Evolutionary conservation across 2,113 vertebrate genomes (phyloP), one percentile per base, ranked within the genome.

Genomic region (Seriola aureovittata): DNA sequence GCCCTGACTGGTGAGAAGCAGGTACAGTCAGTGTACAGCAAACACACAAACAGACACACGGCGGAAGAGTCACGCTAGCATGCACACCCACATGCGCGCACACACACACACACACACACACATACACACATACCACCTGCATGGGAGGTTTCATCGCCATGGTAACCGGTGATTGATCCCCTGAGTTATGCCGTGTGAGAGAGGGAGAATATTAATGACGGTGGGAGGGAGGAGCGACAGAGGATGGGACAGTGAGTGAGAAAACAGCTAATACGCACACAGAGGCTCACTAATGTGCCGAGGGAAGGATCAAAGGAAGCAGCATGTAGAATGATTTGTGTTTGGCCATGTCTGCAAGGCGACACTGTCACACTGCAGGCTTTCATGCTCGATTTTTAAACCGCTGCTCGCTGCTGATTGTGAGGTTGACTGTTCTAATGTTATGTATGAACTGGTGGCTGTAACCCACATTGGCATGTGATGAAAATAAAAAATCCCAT

Each of bases 151-250:
- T 83, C 52, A 81, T 93, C 67, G 71, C 91, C 87, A 92, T 93
- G 92, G 93, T 36, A 95, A 95, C 95, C 82, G 19, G 63, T 89
- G 92, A 94, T 88, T 93, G 93, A 94, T 95, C 91, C 90, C 85
- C 85, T 19, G 84, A 88, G 91, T 92, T 93, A 89, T 89, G 86
- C 72, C 71, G 80, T 2, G 66, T 84, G 78, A 80, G 71, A 62
- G 75, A 88, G 66, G 65, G 71, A 64, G 85, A 93, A 89, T 90
- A 89, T 90, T 85, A 88, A 90, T 82, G 89, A 58, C 40, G 0
- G 80, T n/a, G 5, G 40, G 71, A 78, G 67, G 78, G 63, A 66
- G 75, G 23, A 8, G 84, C 17, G 14, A 25, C 63, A 29, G 72
- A 75, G 76, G 85, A 71, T 67, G 80, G 81, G 59, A 3, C 29